A percentile compares a stretch with the other conserved stretches of the same genome.
Conservation (phyloP, 2,113 vertebrate species). For the Empidonax alnorum region DNA sequence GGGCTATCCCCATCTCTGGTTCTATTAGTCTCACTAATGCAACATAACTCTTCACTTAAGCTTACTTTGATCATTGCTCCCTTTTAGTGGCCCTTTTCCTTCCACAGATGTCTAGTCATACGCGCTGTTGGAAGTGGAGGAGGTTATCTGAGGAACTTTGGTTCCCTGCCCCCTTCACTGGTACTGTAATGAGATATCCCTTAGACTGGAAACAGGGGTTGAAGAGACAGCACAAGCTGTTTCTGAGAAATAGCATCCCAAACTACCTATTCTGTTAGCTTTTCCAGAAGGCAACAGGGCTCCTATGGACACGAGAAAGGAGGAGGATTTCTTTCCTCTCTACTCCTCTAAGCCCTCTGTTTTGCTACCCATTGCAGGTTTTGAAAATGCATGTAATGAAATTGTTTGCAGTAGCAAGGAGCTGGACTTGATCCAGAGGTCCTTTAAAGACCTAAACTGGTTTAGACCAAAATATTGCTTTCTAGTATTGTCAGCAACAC, state of each 20-base stretch:
- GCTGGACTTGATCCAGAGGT: background rate
- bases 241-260: background rate
- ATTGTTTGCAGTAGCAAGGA: background rate
- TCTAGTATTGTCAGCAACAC: background rate
- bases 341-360: background rate
- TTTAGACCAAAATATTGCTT: background rate
- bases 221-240: background rate
- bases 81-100: background rate
- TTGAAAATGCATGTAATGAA: background rate
- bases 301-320: background rate
- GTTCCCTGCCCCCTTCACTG: background rate
- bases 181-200: background rate
- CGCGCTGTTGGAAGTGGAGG: background rate
- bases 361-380: background rate
- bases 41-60: background rate
- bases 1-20: background rate
- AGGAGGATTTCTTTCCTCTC: background rate
- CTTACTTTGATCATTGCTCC: background rate
- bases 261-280: background rate
- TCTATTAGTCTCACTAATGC: background rate
- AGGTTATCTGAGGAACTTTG: background rate
- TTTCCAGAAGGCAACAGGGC: background rate
- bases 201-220: background rate
- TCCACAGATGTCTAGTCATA: background rate
- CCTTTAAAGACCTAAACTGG: background rate